Conservation (phyloP, 2,113 vertebrate species). For the Ameiurus melas region DNA sequence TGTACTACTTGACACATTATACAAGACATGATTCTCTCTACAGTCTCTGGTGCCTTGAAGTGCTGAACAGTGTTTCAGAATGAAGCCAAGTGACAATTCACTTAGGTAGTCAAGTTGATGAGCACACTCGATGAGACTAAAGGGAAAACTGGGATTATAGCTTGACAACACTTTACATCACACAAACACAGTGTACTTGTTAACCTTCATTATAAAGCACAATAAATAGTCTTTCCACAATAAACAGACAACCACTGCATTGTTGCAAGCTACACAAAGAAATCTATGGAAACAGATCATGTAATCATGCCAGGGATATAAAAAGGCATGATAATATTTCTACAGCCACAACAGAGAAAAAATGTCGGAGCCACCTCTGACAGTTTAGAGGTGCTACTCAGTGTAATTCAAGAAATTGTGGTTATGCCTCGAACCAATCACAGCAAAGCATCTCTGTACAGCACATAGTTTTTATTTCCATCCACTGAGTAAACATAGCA, state of each 20-base stretch:
- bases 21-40: background rate
- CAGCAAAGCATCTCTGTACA: conserved; percentile 11
- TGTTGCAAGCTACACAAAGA: conserved; percentile 26
- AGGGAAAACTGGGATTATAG: conserved; percentile 46
- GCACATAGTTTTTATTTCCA: conserved; percentile 13
- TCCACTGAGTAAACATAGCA: conserved; percentile 28
- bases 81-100: conserved; percentile 45
- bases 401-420: conserved; percentile 47
- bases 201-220: conserved; percentile 46
- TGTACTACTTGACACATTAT: conserved; percentile 19
- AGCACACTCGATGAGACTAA: conserved; percentile 44
- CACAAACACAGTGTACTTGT: conserved; percentile 42
- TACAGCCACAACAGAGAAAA: conserved; percentile 41
- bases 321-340: conserved; percentile 31
- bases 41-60: conserved; percentile 21
- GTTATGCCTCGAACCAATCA: conserved; percentile 23
- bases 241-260: background rate
- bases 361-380: conserved; percentile 18
- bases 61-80: conserved; percentile 41
- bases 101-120: conserved; percentile 46
- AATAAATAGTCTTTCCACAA: conserved; percentile 38
- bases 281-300: conserved; percentile 29
- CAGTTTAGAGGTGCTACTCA: conserved; percentile 30
- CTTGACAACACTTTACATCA: conserved; percentile 47
- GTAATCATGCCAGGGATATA: conserved; percentile 32